Evolutionary conservation across 1,140 invertebrate species (phyloP), one percentile per base, ranked within the genome.

Genomic region (Doryteuthis pealeii): DNA sequence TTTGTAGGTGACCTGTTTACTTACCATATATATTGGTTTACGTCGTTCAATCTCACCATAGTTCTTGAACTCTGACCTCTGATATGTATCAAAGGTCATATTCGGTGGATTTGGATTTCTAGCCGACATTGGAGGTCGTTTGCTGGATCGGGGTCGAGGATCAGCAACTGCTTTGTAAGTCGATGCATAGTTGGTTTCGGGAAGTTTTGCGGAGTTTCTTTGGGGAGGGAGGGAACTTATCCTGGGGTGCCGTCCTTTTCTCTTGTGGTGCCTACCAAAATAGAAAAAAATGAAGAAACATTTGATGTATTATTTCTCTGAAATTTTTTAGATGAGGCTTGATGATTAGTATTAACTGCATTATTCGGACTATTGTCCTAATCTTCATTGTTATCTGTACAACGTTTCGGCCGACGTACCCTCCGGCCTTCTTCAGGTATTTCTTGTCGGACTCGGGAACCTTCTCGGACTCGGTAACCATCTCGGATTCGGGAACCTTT

Each of bases 21-120:
- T 62, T 76, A 85, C 84, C n/a, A 78, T 78, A 31, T 79, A 76
- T 26, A 82, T 80, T 31, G 82, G 80, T 72, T 79, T 79, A 2
- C 76, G 78, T 69, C 81, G 77, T 70, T 82, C 80, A 2, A 78
- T 77, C 32, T 79, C 65, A 43, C 76, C 74, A 22, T 76, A 77
- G 22, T 78, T 62, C 54, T 76, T 81, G 71, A 84, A 87, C 2
- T 82, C 81, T 35, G 76, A 74, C 54, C 83, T 73, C 74, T 86
- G 83, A 54, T 83, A 83, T 12, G 85, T 87, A 10, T 79, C 76
- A 65, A 87, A 84, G 1, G 71, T 72, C 85, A 87, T 87, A 5
- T 83, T 79, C 15, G 77, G 78, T n/a, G 78, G 78, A 26, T 80
- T 74, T 1, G 74, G 75, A 28, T 81, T 78, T 10, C 77, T 66